Evolutionary conservation across 2,888 invertebrate species (phyloP).

Genomic region (Drosophila percnosoma): DNA sequence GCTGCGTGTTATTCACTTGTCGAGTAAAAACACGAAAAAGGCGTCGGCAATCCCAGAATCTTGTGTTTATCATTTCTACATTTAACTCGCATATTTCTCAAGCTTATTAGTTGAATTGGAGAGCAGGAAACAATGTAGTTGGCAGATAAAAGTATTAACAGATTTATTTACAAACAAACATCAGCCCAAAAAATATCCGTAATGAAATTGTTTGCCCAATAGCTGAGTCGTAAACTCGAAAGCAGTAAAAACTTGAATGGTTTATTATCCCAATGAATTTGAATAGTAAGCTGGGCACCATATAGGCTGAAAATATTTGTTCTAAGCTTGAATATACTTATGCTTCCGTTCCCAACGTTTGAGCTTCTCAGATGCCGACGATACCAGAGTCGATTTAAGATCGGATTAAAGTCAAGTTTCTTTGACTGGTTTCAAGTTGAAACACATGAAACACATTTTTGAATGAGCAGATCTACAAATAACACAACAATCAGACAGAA

Average conservation of each 20-base stretch:
- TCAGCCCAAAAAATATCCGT: constrained; percentile 36
- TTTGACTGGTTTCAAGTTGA: neutral
- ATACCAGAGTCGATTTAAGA: constrained; percentile 15
- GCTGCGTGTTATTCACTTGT: constrained; percentile 7
- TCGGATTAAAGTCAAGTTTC: constrained; percentile 6
- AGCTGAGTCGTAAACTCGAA: constrained; percentile 58
- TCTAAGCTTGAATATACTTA: neutral
- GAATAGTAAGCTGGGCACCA: constrained; percentile 22
- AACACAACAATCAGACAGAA: neutral
- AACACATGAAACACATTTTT: neutral
- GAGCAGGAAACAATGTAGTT: neutral
- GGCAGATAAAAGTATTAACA: constrained; percentile 2
- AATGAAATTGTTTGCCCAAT: constrained; percentile 50
- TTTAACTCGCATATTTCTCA: neutral
- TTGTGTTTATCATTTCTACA: neutral
- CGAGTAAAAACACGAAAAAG: constrained; percentile 26
- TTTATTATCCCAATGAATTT: constrained; percentile 40
- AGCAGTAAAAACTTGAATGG: constrained; percentile 51
- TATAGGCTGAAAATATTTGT: constrained; percentile 8
- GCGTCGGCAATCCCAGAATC: constrained; percentile 60
- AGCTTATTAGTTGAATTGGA: neutral
- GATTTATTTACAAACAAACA: constrained; percentile 41
- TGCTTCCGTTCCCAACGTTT: constrained; percentile 20
- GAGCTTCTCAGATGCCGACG: neutral
- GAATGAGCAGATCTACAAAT: neutral